Percentiles rank a stretch among this genome's conserved stretches.
Evolutionary conservation across 2,113 vertebrate species (phyloP).

Genomic region (Clinocottus analis): DNA sequence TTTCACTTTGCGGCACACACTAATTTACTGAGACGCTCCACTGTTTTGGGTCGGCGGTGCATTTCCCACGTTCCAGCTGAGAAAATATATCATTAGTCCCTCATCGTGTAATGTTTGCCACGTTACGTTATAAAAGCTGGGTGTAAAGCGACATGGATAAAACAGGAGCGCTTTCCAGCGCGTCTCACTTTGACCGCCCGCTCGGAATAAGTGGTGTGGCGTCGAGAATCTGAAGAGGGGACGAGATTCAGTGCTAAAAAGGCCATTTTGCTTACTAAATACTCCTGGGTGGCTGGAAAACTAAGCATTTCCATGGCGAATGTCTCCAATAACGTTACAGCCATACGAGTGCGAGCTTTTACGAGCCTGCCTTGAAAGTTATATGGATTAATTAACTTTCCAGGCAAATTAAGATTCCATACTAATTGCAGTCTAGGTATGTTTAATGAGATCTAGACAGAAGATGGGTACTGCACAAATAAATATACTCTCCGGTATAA

Average conservation of each 20-base stretch:
- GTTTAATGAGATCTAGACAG: constrained; percentile 64
- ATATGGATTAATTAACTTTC: constrained; percentile 79
- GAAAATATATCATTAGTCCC: constrained; percentile 86
- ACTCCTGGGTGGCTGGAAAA: constrained; percentile 75
- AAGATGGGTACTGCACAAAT: constrained; percentile 64
- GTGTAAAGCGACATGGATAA: constrained; percentile 79
- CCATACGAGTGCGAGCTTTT: constrained; percentile 63
- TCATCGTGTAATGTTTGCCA: constrained; percentile 84
- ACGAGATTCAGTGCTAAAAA: constrained; percentile 70
- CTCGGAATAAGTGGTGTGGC: constrained; percentile 73
- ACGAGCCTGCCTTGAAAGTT: constrained; percentile 69
- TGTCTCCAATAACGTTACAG: constrained; percentile 63
- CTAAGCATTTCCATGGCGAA: constrained; percentile 77
- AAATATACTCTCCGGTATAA: constrained; percentile 18
- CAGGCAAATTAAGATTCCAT: constrained; percentile 75
- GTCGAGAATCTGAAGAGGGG: constrained; percentile 63
- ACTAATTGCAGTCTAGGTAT: constrained; percentile 70
- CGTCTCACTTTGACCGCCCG: constrained; percentile 71
- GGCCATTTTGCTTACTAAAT: constrained; percentile 75
- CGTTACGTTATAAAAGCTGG: constrained; percentile 82
- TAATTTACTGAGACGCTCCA: constrained; percentile 84
- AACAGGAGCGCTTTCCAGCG: constrained; percentile 76
- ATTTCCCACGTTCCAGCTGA: constrained; percentile 83
- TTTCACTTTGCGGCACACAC: constrained; percentile 78
- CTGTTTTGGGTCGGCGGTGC: constrained; percentile 73